phyloP scores from a whole-genome alignment of 2,797 vertebrate genomes.

The Cyprinella venusta region DNA sequence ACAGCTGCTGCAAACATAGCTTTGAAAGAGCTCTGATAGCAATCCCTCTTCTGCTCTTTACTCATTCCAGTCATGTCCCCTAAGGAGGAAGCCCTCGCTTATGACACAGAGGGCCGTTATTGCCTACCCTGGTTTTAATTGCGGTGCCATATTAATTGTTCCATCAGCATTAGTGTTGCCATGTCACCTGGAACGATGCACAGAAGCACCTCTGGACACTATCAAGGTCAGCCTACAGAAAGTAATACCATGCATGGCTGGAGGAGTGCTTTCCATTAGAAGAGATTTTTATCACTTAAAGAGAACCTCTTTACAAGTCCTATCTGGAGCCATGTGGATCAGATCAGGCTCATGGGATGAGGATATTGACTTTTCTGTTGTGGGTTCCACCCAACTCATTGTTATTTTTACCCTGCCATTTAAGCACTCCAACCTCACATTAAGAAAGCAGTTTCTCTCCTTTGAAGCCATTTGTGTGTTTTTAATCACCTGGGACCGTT shows the following conservation, averaged over 20 bases:
- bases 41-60: conserved; percentile 50
- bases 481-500: conserved; percentile 42
- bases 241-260: conserved; percentile 78
- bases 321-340: conserved; percentile 60
- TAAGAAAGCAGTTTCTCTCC: conserved; percentile 53
- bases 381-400: conserved; percentile 56
- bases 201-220: conserved; percentile 67
- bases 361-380: conserved; percentile 60
- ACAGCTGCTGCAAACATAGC: conserved; percentile 56
- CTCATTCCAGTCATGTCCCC: conserved; percentile 57
- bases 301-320: conserved; percentile 68
- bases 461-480: conserved; percentile 54
- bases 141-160: conserved; percentile 65
- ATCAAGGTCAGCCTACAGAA: conserved; percentile 75
- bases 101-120: conserved; percentile 52
- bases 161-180: conserved; percentile 66
- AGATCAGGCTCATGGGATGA: conserved; percentile 58
- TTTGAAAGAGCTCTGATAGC: conserved; percentile 46
- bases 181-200: conserved; percentile 68
- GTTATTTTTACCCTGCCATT: conserved; percentile 56
- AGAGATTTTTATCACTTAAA: conserved; percentile 73
- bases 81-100: conserved; percentile 48
- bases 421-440: conserved; percentile 61
- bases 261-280: conserved; percentile 69
- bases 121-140: conserved; percentile 65